A percentile compares a stretch with the other conserved stretches of the same genome.
Evolutionary conservation across 2,797 vertebrate species (phyloP).

Genomic region (Gymnoscopelus microlampas): DNA sequence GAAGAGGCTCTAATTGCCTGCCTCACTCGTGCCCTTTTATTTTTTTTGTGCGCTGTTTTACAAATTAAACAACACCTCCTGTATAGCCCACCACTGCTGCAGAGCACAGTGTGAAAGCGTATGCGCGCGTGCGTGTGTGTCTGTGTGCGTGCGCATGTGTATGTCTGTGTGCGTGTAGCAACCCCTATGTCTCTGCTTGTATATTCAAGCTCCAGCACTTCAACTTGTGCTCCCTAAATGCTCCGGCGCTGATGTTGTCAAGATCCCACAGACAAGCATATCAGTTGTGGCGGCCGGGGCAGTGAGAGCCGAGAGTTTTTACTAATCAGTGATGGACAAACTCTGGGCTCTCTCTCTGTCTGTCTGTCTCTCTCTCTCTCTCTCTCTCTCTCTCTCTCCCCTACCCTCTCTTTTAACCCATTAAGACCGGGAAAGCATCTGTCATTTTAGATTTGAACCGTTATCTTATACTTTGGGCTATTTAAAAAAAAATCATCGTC

Average conservation of each 20-base stretch:
- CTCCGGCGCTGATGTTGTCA: slow-evolving; percentile 55
- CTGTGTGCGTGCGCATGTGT: slow-evolving; percentile 3
- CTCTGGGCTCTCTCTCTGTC: slow-evolving; percentile 55
- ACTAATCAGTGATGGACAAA: slow-evolving; percentile 81
- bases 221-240: slow-evolving; percentile 10
- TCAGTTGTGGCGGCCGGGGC: slow-evolving; percentile 50
- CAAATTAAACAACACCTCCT: slow-evolving; percentile 77
- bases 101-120: slow-evolving; percentile 8
- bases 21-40: slow-evolving; percentile 66
- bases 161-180: slow-evolving; percentile 21
- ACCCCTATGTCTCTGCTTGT: slow-evolving; percentile 53
- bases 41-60: slow-evolving; percentile 72
- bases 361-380: slow-evolving; percentile 49
- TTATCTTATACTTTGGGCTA: no score
- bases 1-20: slow-evolving; percentile 82
- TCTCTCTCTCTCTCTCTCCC: slow-evolving; percentile 55
- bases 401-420: no score
- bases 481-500: no score
- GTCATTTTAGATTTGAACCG: no score
- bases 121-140: slow-evolving; percentile 10
- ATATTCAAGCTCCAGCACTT: slow-evolving; percentile 37
- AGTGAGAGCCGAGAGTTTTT: slow-evolving; percentile 65
- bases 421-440: no score
- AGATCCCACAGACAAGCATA: slow-evolving; percentile 52
- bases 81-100: slow-evolving; percentile 27